Base-by-base conservation (phyloP, 2,888 invertebrate genomes). In the Hedychridium roseum region DNA sequence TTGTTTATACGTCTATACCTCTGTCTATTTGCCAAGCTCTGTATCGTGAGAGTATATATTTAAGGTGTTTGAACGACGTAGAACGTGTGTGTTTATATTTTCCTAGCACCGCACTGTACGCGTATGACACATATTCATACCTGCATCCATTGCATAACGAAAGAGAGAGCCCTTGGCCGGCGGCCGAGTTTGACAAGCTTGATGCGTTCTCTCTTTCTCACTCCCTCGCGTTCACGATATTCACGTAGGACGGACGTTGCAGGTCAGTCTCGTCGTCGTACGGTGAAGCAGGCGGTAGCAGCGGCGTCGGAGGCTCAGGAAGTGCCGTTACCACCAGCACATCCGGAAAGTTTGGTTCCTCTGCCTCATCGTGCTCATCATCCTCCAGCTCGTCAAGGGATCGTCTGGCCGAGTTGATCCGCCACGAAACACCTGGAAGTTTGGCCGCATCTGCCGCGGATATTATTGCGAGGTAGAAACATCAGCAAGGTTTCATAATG, bases 371-470 rank as follows among this genome's bases (percentile, higher is more conserved):
- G 7, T 60, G 59, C 30, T 43, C 44, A 12, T 64, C 65, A 12
- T 36, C 50, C 9, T 37, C 42, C 6, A 12, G n/a, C 5, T 14
- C 60, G 2, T 60, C 62, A 31, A 59, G 66, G 36, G 71, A 71
- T 6, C 65, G 68, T 35, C 9, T 41, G 26, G n/a, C 9, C 32
- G 5, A 40, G 50, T 2, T 6, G 35, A 26, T 37, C 47, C 40
- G 37, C 18, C 54, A 56, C 18, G 26, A 42, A 34, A 41, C 40
- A 16, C 28, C 53, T 5, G 50, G 49, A 3, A 50, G 48, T 46
- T 43, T 27, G 50, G 71, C 79, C 12, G 67, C 74, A 15, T 79
- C 80, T 23, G 79, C 80, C 1, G 78, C 81, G 1, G 86, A 88
- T 21, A 89, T 90, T 55, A 79, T 90, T 54, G n/a, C n/a, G n/a